These are phyloP conservation scores for Hyalella azteca DNA, from an alignment of 2,888 invertebrate genomes.

Conservation along the genomic window DNA sequence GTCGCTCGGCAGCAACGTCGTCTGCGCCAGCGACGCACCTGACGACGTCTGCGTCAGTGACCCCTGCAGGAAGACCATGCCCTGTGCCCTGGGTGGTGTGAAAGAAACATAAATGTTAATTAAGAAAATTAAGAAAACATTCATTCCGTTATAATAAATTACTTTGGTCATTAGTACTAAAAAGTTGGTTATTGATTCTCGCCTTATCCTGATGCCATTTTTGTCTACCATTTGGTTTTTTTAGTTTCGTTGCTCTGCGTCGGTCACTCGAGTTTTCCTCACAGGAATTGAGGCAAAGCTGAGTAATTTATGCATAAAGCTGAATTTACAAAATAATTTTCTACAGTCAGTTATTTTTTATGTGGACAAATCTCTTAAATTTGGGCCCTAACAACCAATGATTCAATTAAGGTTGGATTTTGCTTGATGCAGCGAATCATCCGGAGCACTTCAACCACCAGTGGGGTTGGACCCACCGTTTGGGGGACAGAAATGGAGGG, in stretches of 20 bases:
- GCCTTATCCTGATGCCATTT: too few species aligned
- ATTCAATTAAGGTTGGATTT: background rate
- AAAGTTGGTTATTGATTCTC: too few species aligned
- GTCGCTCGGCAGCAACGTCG: slow-evolving; percentile 40
- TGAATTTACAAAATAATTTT: background rate
- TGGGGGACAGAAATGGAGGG: background rate
- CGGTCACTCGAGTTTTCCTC: too few species aligned
- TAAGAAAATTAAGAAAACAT: too few species aligned
- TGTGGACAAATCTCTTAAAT: background rate
- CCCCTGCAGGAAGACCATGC: slow-evolving; percentile 48
- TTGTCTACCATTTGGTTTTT: too few species aligned
- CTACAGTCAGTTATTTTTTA: background rate
- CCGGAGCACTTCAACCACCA: too few species aligned
- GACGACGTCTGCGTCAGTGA: background rate
- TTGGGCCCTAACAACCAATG: background rate
- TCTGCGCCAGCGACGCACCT: slow-evolving; percentile 36
- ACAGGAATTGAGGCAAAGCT: too few species aligned
- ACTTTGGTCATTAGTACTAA: too few species aligned
- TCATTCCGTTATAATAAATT: too few species aligned
- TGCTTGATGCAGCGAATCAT: background rate
- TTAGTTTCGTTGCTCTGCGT: too few species aligned
- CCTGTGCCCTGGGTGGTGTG: slow-evolving; percentile 39
- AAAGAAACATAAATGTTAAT: background rate
- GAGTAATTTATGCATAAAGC: too few species aligned
- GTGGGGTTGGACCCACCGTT: background rate